Evolutionary conservation across 2,113 vertebrate species (phyloP), one percentile per base, ranked within the genome.

Genomic region (Salvelinus sp.): DNA sequence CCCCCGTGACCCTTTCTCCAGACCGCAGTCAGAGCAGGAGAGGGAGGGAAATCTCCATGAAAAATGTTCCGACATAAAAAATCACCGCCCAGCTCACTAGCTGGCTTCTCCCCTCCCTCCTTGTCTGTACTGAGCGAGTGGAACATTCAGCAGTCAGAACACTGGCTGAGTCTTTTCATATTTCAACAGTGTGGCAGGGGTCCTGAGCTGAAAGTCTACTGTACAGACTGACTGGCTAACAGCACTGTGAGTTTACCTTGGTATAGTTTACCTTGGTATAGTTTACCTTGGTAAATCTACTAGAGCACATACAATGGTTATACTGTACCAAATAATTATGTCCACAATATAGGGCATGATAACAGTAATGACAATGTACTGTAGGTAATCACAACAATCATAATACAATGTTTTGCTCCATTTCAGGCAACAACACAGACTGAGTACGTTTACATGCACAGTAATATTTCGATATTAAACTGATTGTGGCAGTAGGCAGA

Each of bases 91-190:
- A 25, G 20, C 60, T 63, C 22, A 22, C 60, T 12, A 9, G 48
- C 10, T 10, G 7, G 57, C 71, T 25, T 69, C 67, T 69, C 67
- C 20, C 30, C 25, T 13, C 25, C 67, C 12, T 20, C 14, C 20
- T 69, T 33, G n/a, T 25, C 23, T 25, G 10, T 5, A 25, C 60
- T 44, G 38, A 44, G 38, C 2, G 38, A 65, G 50, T 74, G 64
- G 69, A 70, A 62, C 69, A 18, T 25, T 0, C 2, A 60, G 63
- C 30, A n/a, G 54, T 3, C 54, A 20, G 28, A 73, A 70, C 67
- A 22, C 38, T 2, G 38, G 9, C 30, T 58, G 65, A n/a, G 72
- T n/a, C 27, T 25, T 76, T 64, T 28, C 64, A 67, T 76, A 74
- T 78, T 79, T 44, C 38, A 22, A 44, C 38, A 44, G 9, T 44